These are phyloP conservation scores for Clepsis dumicolana DNA, from an alignment of 2,888 invertebrate species.

Conservation along the genomic window DNA sequence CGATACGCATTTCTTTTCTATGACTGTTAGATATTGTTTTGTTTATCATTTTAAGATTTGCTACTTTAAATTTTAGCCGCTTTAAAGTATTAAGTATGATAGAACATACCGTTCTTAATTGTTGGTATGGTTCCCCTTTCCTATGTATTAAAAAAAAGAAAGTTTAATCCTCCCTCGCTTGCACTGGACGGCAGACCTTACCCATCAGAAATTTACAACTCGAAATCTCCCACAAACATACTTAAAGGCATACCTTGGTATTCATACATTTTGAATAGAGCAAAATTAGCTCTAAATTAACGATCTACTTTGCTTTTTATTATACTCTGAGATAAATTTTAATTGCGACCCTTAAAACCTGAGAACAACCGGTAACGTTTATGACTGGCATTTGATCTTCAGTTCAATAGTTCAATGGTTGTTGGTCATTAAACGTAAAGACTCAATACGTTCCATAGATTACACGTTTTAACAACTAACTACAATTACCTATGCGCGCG, in stretches of 20 bases:
- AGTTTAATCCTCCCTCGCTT: not conserved
- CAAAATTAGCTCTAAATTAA: slow-evolving; percentile 59
- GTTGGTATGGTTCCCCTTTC: no score
- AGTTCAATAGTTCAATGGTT: slow-evolving; percentile 67
- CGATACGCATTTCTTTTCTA: no score
- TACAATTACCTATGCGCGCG: slow-evolving; percentile 11
- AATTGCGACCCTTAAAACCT: slow-evolving; percentile 64
- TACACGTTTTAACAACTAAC: slow-evolving; percentile 43
- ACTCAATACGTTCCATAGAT: slow-evolving; percentile 48
- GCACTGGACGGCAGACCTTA: slow-evolving; percentile 9
- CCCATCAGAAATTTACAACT: slow-evolving; percentile 20
- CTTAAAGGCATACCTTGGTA: slow-evolving; percentile 24
- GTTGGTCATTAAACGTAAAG: slow-evolving; percentile 52
- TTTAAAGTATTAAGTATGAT: no score
- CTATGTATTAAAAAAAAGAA: no score
- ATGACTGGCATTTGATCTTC: slow-evolving; percentile 63
- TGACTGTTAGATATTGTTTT: no score
- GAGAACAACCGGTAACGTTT: slow-evolving; percentile 59
- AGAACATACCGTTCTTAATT: no score
- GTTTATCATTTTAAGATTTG: no score
- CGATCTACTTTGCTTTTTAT: slow-evolving; percentile 58
- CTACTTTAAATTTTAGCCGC: no score
- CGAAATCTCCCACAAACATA: slow-evolving; percentile 14
- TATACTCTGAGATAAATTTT: slow-evolving; percentile 72
- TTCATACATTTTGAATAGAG: slow-evolving; percentile 56